Conservation (phyloP, 2,113 vertebrate genomes). For the Barnardius zonarius region DNA sequence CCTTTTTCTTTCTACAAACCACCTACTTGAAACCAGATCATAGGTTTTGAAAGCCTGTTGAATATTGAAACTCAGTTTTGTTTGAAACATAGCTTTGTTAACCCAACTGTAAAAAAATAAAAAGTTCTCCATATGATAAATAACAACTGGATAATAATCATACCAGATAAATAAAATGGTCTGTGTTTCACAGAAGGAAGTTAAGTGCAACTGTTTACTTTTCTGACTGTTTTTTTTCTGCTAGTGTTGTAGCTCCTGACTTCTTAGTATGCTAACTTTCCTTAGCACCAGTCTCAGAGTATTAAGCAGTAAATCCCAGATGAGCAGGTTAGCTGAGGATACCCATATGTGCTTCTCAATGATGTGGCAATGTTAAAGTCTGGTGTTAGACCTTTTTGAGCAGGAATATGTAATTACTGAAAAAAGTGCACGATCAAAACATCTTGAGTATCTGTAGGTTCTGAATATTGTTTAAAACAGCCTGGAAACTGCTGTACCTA, state of each 20-base stretch:
- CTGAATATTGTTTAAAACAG: not conserved
- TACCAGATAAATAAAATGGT: constrained; percentile 19
- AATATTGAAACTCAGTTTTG: not conserved
- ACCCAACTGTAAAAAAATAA: not conserved
- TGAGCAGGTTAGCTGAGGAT: not conserved
- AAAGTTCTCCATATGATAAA: not conserved
- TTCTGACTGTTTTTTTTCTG: not conserved
- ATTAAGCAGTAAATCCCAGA: not conserved
- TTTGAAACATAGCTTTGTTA: not conserved
- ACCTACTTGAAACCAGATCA: not conserved
- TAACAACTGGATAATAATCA: constrained; percentile 2
- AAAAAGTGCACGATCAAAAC: not conserved
- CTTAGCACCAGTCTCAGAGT: not conserved
- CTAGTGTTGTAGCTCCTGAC: not conserved
- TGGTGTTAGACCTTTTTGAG: not conserved
- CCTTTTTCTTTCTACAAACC: not conserved
- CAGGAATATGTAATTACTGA: not conserved
- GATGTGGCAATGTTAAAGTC: not conserved
- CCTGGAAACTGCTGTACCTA: not conserved
- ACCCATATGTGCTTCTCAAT: not conserved
- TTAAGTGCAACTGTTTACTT: constrained; percentile 13
- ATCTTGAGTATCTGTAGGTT: not conserved
- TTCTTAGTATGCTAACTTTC: not conserved
- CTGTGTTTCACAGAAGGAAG: constrained; percentile 50
- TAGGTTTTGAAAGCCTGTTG: not conserved